These are phyloP conservation scores for Julus scanicus DNA, from an alignment of 2,888 invertebrate genomes.

Conservation along the genomic window DNA sequence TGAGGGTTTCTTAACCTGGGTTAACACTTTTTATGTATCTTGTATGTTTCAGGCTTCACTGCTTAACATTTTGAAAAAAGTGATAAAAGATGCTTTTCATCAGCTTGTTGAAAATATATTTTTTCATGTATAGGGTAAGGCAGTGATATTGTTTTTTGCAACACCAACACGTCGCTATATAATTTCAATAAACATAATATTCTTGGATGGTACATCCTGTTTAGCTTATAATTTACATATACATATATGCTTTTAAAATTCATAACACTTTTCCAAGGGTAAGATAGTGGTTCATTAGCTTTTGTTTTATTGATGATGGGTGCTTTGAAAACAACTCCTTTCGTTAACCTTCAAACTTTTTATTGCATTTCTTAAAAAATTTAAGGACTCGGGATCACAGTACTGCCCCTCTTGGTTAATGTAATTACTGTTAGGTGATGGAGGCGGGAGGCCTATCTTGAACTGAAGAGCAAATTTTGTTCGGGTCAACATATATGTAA, in stretches of 20 bases:
- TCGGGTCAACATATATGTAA: constrained; percentile 6
- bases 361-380: constrained; percentile 7
- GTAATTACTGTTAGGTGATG: constrained; percentile 22
- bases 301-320: constrained; percentile 29
- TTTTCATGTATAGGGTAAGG: no score
- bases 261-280: neutral
- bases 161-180: neutral
- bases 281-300: neutral
- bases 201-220: no score
- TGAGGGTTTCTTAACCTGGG: no score
- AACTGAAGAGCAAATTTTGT: neutral
- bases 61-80: no score
- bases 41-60: no score
- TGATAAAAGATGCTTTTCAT: no score
- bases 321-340: neutral
- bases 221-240: no score
- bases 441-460: constrained; percentile 1
- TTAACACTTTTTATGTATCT: no score
- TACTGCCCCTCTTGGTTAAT: neutral
- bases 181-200: no score
- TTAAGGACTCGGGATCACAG: constrained; percentile 1
- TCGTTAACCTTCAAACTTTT: constrained; percentile 13
- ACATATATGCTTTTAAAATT: neutral
- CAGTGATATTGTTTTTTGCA: neutral
- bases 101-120: neutral